These are phyloP conservation scores for Rafetus swinhoei DNA, from an alignment of 2,113 vertebrate species.

Conservation along the genomic window DNA sequence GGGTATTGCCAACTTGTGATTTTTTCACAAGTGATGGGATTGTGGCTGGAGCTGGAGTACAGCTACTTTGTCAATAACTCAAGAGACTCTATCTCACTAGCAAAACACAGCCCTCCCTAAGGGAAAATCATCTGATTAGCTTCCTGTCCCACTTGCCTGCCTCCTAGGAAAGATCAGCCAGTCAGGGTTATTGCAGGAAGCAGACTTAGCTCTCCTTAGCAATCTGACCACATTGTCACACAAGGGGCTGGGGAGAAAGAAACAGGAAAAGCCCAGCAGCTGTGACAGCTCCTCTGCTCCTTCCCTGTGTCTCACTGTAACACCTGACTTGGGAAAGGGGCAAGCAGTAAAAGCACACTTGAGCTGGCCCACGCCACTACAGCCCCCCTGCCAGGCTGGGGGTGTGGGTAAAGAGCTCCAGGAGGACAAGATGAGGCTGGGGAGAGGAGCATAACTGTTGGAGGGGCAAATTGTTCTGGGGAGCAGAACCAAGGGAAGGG, in stretches of 20 bases:
- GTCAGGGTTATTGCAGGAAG: not conserved
- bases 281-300: too few species aligned
- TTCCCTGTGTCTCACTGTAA: too few species aligned
- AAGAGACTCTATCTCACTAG: not conserved
- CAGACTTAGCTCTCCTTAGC: not conserved
- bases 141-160: not conserved
- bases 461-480: too few species aligned
- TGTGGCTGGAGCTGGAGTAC: not conserved
- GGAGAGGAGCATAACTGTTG: too few species aligned
- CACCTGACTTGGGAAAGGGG: too few species aligned
- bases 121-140: not conserved
- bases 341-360: too few species aligned
- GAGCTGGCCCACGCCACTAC: too few species aligned
- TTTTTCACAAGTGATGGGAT: not conserved
- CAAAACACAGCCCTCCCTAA: not conserved
- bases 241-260: not conserved
- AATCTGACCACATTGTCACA: not conserved
- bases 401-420: too few species aligned
- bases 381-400: too few species aligned
- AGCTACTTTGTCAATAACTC: not conserved
- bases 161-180: not conserved
- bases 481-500: too few species aligned
- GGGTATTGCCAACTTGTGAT: not conserved
- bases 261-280: not conserved
- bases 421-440: too few species aligned